phyloP scores from a whole-genome alignment of 2,797 vertebrate species.

The Chiroxiphia lanceolata region DNA sequence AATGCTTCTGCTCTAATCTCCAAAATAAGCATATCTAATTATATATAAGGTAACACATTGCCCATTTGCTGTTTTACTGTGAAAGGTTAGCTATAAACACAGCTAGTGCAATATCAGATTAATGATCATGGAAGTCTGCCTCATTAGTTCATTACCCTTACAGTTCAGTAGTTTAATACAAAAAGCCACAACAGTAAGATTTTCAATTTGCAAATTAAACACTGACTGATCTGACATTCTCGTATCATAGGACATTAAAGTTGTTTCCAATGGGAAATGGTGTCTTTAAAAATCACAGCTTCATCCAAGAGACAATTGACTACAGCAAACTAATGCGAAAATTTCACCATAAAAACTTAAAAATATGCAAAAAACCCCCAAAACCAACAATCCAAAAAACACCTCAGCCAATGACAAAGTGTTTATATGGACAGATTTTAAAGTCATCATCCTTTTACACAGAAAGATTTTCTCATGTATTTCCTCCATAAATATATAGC shows the following conservation, averaged over 20 bases:
- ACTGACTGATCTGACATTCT: slow-evolving; percentile 5
- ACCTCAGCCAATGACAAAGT: neutral
- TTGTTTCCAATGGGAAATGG: neutral
- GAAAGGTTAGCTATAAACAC: neutral
- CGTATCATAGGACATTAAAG: neutral
- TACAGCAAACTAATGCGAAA: neutral
- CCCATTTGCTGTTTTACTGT: slow-evolving; percentile 5
- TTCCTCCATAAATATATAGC: neutral
- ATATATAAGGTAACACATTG: neutral
- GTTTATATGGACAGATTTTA: neutral
- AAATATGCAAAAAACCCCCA: neutral
- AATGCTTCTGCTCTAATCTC: neutral
- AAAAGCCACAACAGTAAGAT: neutral
- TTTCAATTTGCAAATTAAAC: slow-evolving; percentile 23
- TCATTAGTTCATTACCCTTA: neutral
- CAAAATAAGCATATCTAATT: slow-evolving; percentile 2
- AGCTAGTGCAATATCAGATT: neutral
- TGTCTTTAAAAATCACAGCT: neutral
- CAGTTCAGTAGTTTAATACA: slow-evolving; percentile 25
- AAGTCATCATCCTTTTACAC: neutral
- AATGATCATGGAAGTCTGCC: neutral
- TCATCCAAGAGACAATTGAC: neutral
- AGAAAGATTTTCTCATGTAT: neutral
- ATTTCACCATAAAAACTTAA: neutral
- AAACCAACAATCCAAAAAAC: no score